phyloP scores from a whole-genome alignment of 2,113 vertebrate genomes.

The Rostratula benghalensis region DNA sequence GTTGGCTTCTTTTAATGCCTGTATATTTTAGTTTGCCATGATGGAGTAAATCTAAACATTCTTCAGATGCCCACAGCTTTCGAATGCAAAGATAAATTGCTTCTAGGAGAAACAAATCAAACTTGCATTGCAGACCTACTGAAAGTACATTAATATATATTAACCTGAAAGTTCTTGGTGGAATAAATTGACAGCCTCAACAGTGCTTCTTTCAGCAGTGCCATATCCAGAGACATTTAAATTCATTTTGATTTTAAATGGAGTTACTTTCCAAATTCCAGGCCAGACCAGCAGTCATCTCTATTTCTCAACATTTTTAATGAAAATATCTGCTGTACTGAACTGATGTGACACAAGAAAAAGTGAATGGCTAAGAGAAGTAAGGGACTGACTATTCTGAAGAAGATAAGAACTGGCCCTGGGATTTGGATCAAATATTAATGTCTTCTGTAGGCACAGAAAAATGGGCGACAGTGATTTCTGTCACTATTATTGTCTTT shows the following conservation, averaged over 20 bases:
- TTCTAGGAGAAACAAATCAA: slow-evolving; percentile 71
- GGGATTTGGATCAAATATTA: not conserved
- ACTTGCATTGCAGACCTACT: not conserved
- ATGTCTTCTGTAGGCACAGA: not conserved
- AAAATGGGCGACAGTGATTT: not conserved
- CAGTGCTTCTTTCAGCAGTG: slow-evolving; percentile 56
- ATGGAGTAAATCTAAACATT: slow-evolving; percentile 60
- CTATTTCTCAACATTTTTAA: slow-evolving; percentile 67
- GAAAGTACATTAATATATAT: slow-evolving; percentile 62
- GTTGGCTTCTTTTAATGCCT: slow-evolving; percentile 46
- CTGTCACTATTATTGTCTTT: not conserved
- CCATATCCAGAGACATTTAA: slow-evolving; percentile 58
- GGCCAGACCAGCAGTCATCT: slow-evolving; percentile 46
- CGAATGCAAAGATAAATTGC: slow-evolving; percentile 68
- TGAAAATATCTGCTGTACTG: slow-evolving; percentile 60
- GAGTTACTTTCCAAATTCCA: slow-evolving; percentile 56
- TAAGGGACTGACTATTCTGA: not conserved
- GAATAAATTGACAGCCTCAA: slow-evolving; percentile 62
- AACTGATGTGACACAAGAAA: not conserved
- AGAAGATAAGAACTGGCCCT: not conserved
- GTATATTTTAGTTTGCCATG: not conserved
- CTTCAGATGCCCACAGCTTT: slow-evolving; percentile 59
- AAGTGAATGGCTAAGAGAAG: not conserved
- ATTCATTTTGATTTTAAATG: slow-evolving; percentile 71
- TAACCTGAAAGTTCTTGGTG: slow-evolving; percentile 55